phyloP scores from a whole-genome alignment of 2,797 vertebrate genomes.

The Emys orbicularis region DNA sequence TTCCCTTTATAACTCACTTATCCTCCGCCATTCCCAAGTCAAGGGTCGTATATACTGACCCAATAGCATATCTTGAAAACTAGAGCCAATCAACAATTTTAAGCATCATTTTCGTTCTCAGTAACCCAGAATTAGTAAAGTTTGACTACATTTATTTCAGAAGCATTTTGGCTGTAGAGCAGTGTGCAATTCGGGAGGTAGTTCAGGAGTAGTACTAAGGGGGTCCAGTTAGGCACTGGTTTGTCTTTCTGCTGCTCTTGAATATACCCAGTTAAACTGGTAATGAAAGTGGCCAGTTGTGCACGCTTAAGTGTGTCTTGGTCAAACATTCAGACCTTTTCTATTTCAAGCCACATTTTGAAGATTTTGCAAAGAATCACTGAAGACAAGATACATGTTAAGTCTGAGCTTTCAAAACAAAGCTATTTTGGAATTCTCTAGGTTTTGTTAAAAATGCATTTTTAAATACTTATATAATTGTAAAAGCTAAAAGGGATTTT shows the following conservation, averaged over 20 bases:
- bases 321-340: not conserved
- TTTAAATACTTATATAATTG: not conserved
- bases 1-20: too few relatives aligned
- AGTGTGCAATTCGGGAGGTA: not conserved
- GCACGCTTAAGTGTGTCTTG: not conserved
- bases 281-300: not conserved
- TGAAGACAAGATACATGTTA: not conserved
- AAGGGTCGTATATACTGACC: too few relatives aligned
- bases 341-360: not conserved
- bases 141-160: too few relatives aligned
- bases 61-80: too few relatives aligned
- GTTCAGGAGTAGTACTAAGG: not conserved
- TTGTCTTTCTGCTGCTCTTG: not conserved
- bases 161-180: too few relatives aligned
- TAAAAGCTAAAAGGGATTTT: not conserved
- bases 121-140: too few relatives aligned
- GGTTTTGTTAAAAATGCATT: not conserved
- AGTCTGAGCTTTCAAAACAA: not conserved
- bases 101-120: too few relatives aligned
- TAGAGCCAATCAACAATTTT: too few relatives aligned
- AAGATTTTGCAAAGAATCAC: not conserved
- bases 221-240: accelerated
- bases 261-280: not conserved
- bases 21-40: too few relatives aligned
- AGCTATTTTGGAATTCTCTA: not conserved